These are phyloP conservation scores for Prosopocoilus inquinatus DNA, from an alignment of 2,888 invertebrate genomes.

Conservation along the genomic window DNA sequence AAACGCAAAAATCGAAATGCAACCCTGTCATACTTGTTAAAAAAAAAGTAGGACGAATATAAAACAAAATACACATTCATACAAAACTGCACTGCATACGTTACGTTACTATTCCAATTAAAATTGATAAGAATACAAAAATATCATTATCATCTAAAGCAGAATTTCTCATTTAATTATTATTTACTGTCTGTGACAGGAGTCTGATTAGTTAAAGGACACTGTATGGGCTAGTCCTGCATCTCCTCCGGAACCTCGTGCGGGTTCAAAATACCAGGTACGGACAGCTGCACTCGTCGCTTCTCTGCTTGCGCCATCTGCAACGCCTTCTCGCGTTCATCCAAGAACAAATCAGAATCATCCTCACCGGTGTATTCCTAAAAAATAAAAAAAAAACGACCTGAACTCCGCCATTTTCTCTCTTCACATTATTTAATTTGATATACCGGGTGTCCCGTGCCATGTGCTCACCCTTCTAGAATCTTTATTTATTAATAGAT, in stretches of 20 bases:
- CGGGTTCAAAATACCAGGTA: constrained; percentile 95
- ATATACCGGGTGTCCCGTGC: no score
- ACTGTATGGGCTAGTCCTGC: constrained; percentile 69
- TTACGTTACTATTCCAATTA: constrained; percentile 26
- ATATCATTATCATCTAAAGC: constrained; percentile 25
- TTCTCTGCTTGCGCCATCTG: constrained; percentile 92
- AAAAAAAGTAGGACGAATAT: background rate
- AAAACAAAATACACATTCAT: constrained; percentile 44
- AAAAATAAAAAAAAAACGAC: constrained; percentile 29
- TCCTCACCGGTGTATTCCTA: constrained; percentile 99
- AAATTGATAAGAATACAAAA: constrained; percentile 24
- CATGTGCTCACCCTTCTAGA: no score
- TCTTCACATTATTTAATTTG: no score
- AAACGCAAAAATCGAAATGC: constrained; percentile 10
- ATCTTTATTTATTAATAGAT: no score
- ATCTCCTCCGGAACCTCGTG: constrained; percentile 94
- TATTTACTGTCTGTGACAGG: constrained; percentile 18
- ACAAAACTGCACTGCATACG: constrained; percentile 33
- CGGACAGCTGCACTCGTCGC: constrained; percentile 86
- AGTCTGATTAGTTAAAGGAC: constrained; percentile 11
- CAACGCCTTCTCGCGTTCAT: constrained; percentile 90
- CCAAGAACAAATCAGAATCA: constrained; percentile 94
- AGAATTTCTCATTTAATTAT: constrained; percentile 19
- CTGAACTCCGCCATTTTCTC: no score
- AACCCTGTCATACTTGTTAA: constrained; percentile 12